Conservation (phyloP, 2,888 invertebrate species). For the Scelioninae gen. 2 region DNA sequence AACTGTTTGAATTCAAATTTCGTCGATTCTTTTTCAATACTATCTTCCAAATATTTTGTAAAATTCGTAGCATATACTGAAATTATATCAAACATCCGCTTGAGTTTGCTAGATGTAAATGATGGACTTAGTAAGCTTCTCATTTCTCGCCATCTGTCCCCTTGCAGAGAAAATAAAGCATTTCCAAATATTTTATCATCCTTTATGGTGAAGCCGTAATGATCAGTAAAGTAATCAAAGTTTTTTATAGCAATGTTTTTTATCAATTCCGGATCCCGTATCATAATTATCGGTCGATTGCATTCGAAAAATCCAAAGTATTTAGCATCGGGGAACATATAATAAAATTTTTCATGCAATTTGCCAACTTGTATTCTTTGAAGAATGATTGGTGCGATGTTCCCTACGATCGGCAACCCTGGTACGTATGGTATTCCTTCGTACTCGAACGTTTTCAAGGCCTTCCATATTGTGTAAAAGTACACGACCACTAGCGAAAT, state of each 20-base stretch:
- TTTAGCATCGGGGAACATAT: slow-evolving; percentile 60
- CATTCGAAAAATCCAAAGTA: slow-evolving; percentile 66
- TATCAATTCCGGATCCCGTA: slow-evolving; percentile 64
- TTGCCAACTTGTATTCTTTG: slow-evolving; percentile 49
- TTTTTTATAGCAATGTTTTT: slow-evolving; percentile 58
- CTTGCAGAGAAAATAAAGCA: slow-evolving; percentile 65
- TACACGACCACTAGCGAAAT: slow-evolving; percentile 9
- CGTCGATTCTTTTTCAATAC: slow-evolving; percentile 25
- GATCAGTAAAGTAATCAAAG: slow-evolving; percentile 44
- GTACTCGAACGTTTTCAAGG: slow-evolving; percentile 26
- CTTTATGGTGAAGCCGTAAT: slow-evolving; percentile 56
- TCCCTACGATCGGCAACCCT: slow-evolving; percentile 41
- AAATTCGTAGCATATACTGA: slow-evolving; percentile 67
- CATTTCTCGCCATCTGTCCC: slow-evolving; percentile 71
- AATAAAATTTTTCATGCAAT: slow-evolving; percentile 54
- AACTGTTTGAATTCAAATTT: slow-evolving; percentile 68
- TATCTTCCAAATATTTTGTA: slow-evolving; percentile 64
- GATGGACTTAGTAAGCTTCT: slow-evolving; percentile 77
- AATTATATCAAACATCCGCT: slow-evolving; percentile 76
- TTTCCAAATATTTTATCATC: slow-evolving; percentile 60
- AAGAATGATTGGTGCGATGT: slow-evolving; percentile 56
- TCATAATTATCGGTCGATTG: slow-evolving; percentile 46
- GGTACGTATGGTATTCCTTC: slow-evolving; percentile 48
- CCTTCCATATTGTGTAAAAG: slow-evolving; percentile 21
- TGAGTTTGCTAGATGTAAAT: slow-evolving; percentile 79